Evolutionary conservation across 30 jellyfish, hydroid and myxozoan species (phyloP).

Genomic region (Turritopsis rubra): DNA sequence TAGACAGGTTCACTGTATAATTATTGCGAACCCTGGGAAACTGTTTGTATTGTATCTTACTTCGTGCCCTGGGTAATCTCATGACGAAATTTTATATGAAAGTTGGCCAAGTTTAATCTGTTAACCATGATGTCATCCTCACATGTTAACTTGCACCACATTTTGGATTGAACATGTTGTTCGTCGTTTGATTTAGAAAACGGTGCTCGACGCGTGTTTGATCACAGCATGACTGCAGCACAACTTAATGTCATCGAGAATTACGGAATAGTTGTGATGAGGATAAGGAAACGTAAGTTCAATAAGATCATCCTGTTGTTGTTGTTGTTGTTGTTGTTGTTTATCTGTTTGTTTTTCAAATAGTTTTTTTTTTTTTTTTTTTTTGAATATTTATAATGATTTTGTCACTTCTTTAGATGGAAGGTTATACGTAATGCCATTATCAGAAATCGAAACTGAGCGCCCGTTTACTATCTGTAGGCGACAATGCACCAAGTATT

Average conservation of each 20-base stretch:
- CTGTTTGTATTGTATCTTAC: too few species aligned
- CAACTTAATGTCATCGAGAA: slow-evolving; percentile 91
- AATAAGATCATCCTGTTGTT: too few species aligned
- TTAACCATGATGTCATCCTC: too few species aligned
- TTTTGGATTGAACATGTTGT: not conserved
- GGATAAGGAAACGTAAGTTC: slow-evolving; percentile 54
- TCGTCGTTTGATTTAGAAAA: slow-evolving; percentile 33
- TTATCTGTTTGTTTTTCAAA: not conserved
- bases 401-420: slow-evolving; percentile 47
- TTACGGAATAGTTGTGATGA: slow-evolving; percentile 60
- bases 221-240: slow-evolving; percentile 60
- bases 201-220: slow-evolving; percentile 64
- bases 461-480: slow-evolving; percentile 28
- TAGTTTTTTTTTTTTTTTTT: not conserved
- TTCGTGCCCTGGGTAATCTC: too few species aligned
- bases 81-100: too few species aligned
- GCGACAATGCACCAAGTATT: slow-evolving; percentile 30
- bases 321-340: not conserved
- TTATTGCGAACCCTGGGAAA: too few species aligned
- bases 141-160: too few species aligned
- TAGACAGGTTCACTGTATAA: too few species aligned
- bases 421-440: slow-evolving; percentile 79
- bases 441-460: slow-evolving; percentile 54
- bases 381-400: too few species aligned
- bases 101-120: too few species aligned